Evolutionary conservation across 2,113 vertebrate species (phyloP).

Genomic region (Labeo rohita): DNA sequence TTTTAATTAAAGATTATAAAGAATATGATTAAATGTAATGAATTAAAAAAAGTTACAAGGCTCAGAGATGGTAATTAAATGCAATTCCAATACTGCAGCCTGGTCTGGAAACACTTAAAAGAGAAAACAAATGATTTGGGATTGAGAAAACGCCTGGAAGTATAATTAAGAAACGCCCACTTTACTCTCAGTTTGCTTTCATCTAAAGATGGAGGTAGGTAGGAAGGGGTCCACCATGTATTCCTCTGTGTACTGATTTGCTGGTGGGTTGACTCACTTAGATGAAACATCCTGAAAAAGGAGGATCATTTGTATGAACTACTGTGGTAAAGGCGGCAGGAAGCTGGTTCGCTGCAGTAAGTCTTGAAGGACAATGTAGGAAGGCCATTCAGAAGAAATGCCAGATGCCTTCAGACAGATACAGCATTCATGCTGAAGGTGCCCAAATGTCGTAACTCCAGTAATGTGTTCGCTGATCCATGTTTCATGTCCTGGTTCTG

Average conservation of each 20-base stretch:
- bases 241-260: background rate
- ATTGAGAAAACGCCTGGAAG: background rate
- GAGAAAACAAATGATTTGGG: background rate
- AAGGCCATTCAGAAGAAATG: background rate
- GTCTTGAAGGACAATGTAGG: background rate
- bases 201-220: background rate
- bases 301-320: background rate
- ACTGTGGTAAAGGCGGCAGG: background rate
- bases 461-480: background rate
- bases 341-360: background rate
- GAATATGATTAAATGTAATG: background rate
- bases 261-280: slow-evolving; percentile 13
- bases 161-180: background rate
- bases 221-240: background rate
- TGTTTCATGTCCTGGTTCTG: background rate
- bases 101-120: background rate
- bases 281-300: background rate
- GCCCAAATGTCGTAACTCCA: background rate
- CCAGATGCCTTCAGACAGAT: background rate
- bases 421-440: background rate
- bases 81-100: background rate
- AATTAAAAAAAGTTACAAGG: background rate
- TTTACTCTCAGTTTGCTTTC: background rate
- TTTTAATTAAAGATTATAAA: background rate
- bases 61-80: background rate